Percentiles rank a stretch among this genome's conserved stretches.
Conservation (phyloP, 2,113 vertebrate genomes). For the Ptychochromis oligacanthus region DNA sequence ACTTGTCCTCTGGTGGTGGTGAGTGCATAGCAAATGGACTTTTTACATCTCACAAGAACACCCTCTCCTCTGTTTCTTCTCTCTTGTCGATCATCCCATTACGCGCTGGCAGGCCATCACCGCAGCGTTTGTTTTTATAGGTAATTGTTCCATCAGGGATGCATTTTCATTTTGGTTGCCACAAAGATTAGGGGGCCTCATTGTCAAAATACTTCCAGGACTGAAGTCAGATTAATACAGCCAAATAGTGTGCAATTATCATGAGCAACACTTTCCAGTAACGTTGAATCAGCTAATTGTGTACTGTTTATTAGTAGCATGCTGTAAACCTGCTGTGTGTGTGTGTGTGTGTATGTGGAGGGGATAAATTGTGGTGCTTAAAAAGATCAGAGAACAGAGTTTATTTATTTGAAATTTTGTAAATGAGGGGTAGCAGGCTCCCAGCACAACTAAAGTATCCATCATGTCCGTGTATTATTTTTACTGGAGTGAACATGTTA, state of each 20-base stretch:
- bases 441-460: conserved; percentile 42
- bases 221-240: conserved; percentile 45
- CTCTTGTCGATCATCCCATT: conserved; percentile 53
- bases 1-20: conserved; percentile 29
- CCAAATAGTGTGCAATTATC: conserved; percentile 51
- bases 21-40: conserved; percentile 19
- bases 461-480: conserved; percentile 57
- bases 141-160: conserved; percentile 60
- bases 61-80: conserved; percentile 15
- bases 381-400: conserved; percentile 40
- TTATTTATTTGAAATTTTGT: conserved; percentile 53
- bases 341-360: background rate
- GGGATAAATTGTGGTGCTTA: conserved; percentile 10
- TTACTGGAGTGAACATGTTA: conserved; percentile 44
- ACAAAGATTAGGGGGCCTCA: conserved; percentile 51
- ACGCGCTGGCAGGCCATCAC: conserved; percentile 38
- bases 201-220: conserved; percentile 56
- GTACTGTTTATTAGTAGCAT: conserved; percentile 11
- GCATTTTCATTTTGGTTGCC: conserved; percentile 29
- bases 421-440: conserved; percentile 52
- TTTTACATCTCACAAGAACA: conserved; percentile 5
- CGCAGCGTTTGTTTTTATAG: conserved; percentile 57
- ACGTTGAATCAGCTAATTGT: conserved; percentile 55
- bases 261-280: conserved; percentile 69
- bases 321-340: conserved; percentile 30